Base-by-base conservation (phyloP, 2,797 vertebrate species). In the Pitangus sulphuratus region DNA sequence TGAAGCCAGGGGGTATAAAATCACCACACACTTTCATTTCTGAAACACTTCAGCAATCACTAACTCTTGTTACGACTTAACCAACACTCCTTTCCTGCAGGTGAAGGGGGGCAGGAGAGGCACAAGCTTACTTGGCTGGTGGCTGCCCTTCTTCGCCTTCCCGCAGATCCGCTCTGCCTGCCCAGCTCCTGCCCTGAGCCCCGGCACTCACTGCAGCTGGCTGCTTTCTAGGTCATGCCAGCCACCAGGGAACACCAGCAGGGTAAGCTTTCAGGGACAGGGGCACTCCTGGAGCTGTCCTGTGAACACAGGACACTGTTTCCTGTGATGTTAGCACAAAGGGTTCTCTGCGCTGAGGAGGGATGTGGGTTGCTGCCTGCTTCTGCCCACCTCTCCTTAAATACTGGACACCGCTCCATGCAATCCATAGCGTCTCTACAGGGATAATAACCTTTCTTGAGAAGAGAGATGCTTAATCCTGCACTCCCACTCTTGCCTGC, bases 61-160 rank as follows among this genome's bases (percentile, higher is more conserved):
- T 16, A 17, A 45, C 47, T 54, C 8, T 20, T 47, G 21, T 15
- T 28, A 19, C 2, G 1, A 61, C 40, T 71, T 51, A 44, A 71
- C 20, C 37, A 70, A 22, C 15, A n/a, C 0, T 22, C 44, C 39
- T 5, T 28, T 78, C 42, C 69, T 3, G 0, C n/a, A 66, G 50
- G 19, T 0, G 0, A 61, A 72, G 54, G 15, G 0, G 1, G 33
- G 16, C n/a, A 53, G 64, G 33, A 57, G 50, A 57, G 42, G 42
- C n/a, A n/a, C 28, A 40, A 35, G 20, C 10, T 66, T n/a, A 26
- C 48, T 47, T 31, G 47, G 11, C 11, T 17, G 39, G n/a, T 47
- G 40, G 28, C 31, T 85, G 66, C 44, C 48, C n/a, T 77, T 20
- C 68, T 62, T 21, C 4, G 13, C 13, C 30, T 30, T 54, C 68